Evolutionary conservation across 2,888 invertebrate species (phyloP), one percentile per base, ranked within the genome.

Genomic region (Brachyptera risi): DNA sequence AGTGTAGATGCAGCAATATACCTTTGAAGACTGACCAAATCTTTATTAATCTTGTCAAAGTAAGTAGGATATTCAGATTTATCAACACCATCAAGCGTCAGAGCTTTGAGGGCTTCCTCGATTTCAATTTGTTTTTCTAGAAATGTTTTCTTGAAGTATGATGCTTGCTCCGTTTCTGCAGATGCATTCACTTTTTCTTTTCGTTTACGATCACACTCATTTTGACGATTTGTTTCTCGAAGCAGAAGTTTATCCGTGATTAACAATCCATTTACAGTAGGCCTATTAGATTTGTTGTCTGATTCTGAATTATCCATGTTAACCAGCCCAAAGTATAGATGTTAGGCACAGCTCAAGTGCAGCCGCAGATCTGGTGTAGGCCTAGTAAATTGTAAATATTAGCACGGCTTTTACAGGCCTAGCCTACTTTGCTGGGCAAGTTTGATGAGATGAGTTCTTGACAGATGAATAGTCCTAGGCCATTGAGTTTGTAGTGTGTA

Each of bases 1-100:
- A 90, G 82, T 42, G 88, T 86, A 13, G 91, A 91, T 63, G 87
- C 84, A 0, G 90, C 86, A 23, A 92, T 80, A 75, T 88, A 87
- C 71, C 88, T 87, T 71, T 91, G 90, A 63, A 92, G 74, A 64
- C 85, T 83, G 68, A 87, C 83, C 23, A 92, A 82, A 70, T 90
- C 86, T 68, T 84, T 80, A 60, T 84, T 86, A n/a, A 88, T 83
- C 51, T 79, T 80, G 63, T 86, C 84, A 69, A 90, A 89, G 68
- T 84, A 81, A 56, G 77, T 76, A 1, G 81, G 78, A 54, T 86
- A 73, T 42, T 81, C 70, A 59, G 78, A 72, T 60, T 75, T 73
- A 69, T 85, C 77, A 63, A 83, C 24, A 49, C 59, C 40, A 50
- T 54, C 58, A n/a, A 63, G 56, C 27, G 61, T 59, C 24, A 60